Base-by-base conservation (phyloP, 2,888 invertebrate species). In the Trissonchulus sp. region DNA sequence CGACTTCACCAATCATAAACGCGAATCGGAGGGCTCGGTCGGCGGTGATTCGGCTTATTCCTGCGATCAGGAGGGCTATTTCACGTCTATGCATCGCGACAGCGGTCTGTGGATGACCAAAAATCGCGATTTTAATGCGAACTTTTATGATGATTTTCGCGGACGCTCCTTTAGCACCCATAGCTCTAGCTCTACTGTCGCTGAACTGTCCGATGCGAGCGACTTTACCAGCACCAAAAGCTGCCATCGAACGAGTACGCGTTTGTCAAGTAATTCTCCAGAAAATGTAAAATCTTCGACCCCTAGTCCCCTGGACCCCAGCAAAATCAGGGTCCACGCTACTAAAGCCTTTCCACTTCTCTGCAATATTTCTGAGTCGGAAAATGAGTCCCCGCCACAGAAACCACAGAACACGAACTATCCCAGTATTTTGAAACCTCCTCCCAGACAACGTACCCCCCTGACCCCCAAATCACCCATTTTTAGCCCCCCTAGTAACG, bases 31-130 rank as follows among this genome's bases (percentile, higher is more conserved):
- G 15, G 30, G 8, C 33, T 74, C 74, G 33, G 18, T 33, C 2
- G 48, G 30, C 31, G 75, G 18, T 18, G 76, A 92, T 80, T 94
- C 94, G 0, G 92, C 93, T 76, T 95, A 94, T 85, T 95, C 95
- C 1, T 93, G 95, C 83, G 97, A 97, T 84, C 94, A 94, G 0
- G 97, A 97, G 86, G 97, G 97, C 3, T 97, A 96, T 85, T 97
- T 94, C 85, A 97, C 97, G 0, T 95, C 95, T 31, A 97, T 97
- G 88, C 95, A 97, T 85, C 91, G 93, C 89, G 96, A 97, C 85
- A 94, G 94, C 75, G 96, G 96, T 33, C 74, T 74, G 15, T 73
- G 34, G 74, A 34, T 23, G 48, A 48, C 23, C 48, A 48, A 48
- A 48, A 48, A 8, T 48, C 48, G 48, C 8, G 48, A 48, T 48